phyloP scores from a whole-genome alignment of 2,113 vertebrate genomes.

The Hydropotes inermis region DNA sequence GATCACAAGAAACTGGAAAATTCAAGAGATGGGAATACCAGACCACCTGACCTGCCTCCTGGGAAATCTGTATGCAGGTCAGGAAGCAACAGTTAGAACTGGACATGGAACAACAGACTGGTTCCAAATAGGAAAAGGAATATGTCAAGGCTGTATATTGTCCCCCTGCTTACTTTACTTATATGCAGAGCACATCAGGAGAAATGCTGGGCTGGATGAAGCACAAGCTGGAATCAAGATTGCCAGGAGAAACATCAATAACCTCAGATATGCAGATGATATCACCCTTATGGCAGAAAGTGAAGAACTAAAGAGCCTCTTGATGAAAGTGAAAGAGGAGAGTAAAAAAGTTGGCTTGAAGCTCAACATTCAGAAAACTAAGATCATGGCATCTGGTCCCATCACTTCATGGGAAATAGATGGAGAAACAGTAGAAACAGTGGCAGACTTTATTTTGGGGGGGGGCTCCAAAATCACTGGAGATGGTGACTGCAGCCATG shows the following conservation, averaged over 20 bases:
- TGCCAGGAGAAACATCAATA: background rate
- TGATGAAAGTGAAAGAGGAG: background rate
- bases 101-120: background rate
- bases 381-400: background rate
- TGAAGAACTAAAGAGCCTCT: background rate
- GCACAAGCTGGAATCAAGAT: background rate
- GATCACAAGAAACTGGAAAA: background rate
- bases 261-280: background rate
- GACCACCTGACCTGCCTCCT: background rate
- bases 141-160: background rate
- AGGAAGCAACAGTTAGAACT: background rate
- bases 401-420: background rate
- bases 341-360: background rate
- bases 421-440: background rate
- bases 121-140: background rate
- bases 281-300: background rate
- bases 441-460: accelerated
- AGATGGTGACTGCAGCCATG: background rate
- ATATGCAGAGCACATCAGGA: background rate
- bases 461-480: background rate
- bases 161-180: background rate
- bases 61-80: background rate
- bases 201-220: background rate
- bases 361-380: background rate
- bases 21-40: background rate